Evolutionary conservation across 2,113 vertebrate genomes (phyloP).

Genomic region (Onychostoma macrolepis): DNA sequence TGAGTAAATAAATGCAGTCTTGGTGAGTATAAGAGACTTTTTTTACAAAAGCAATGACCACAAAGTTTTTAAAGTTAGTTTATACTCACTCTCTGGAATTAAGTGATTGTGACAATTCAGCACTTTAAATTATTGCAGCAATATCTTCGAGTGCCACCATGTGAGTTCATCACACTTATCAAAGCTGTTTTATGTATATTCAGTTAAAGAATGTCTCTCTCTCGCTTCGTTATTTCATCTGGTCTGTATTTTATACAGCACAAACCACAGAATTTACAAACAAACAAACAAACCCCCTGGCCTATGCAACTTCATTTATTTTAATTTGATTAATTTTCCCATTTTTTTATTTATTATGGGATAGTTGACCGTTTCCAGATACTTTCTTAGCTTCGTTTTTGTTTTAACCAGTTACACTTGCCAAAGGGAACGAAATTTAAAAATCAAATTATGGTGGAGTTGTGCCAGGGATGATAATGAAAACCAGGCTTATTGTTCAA

Average conservation of each 20-base stretch:
- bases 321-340: neutral
- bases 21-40: neutral
- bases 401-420: conserved; percentile 14
- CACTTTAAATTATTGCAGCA: neutral
- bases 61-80: neutral
- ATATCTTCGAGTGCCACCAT: neutral
- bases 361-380: neutral
- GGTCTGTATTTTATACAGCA: neutral
- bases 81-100: neutral
- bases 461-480: conserved; percentile 12
- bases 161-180: neutral
- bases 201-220: conserved; percentile 6
- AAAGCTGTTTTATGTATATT: neutral
- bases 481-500: neutral
- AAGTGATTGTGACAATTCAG: neutral
- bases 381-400: neutral
- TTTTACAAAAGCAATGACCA: neutral
- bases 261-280: conserved; percentile 2
- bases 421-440: neutral
- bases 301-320: neutral
- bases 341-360: neutral
- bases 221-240: neutral
- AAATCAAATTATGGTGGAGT: conserved; percentile 20
- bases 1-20: neutral
- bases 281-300: conserved; percentile 16